A percentile compares a stretch with the other conserved stretches of the same genome.
Conservation (phyloP, 2,113 vertebrate species). For the Paraplagusia blochii region DNA sequence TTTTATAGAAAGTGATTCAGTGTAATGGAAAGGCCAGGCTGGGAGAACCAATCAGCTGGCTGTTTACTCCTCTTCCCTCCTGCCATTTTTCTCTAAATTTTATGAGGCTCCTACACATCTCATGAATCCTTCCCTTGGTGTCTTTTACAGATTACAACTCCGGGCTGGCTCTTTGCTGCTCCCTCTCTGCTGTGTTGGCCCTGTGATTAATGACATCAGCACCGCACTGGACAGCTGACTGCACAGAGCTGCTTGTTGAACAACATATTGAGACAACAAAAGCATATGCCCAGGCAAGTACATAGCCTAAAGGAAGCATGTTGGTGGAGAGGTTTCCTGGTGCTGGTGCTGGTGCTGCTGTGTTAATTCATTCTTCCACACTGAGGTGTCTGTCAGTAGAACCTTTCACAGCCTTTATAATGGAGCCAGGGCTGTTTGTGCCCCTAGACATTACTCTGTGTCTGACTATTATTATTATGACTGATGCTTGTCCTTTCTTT, state of each 20-base stretch:
- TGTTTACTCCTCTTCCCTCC: neutral
- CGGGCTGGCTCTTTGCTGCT: conserved; percentile 18
- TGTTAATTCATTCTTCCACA: conserved; percentile 53
- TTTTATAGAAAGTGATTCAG: too few relatives aligned
- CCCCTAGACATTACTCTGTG: conserved; percentile 4
- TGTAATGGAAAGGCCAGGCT: too few relatives aligned
- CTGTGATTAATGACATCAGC: conserved; percentile 69
- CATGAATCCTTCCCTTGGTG: conserved; percentile 30
- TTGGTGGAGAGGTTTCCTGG: conserved; percentile 30
- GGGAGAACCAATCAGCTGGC: too few relatives aligned
- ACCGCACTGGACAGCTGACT: conserved; percentile 66
- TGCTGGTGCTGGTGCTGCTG: conserved; percentile 13
- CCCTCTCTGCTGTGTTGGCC: conserved; percentile 50
- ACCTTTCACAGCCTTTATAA: conserved; percentile 13
- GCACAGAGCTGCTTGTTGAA: conserved; percentile 65
- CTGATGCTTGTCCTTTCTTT: too few relatives aligned
- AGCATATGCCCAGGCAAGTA: neutral
- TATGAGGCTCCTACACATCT: conserved; percentile 15
- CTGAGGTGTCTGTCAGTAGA: conserved; percentile 44
- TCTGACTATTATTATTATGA: neutral
- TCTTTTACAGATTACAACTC: conserved; percentile 52
- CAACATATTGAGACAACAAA: conserved; percentile 59
- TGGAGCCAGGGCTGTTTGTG: neutral
- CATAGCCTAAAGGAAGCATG: conserved; percentile 38
- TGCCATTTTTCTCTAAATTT: conserved; percentile 22